Percentiles rank a stretch among this genome's conserved stretches.
Conservation (phyloP, 2,888 invertebrate genomes). For the Drosophila austrosaltans region DNA sequence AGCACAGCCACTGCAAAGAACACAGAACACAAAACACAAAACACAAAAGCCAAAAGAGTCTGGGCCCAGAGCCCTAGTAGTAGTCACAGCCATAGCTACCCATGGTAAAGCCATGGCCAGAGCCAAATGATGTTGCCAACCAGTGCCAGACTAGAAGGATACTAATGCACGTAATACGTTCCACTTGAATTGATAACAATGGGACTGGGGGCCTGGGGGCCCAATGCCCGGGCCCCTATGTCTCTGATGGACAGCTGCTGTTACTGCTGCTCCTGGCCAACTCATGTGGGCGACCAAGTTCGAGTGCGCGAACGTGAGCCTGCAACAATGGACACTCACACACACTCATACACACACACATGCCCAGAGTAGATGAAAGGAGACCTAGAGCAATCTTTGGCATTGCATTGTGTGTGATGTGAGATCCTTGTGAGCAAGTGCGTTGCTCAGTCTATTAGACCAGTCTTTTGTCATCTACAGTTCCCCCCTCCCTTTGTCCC, state of each 20-base stretch:
- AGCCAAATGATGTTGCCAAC: neutral
- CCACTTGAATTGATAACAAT: slow-evolving; percentile 74
- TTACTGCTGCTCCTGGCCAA: slow-evolving; percentile 1
- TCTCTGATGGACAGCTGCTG: slow-evolving; percentile 14
- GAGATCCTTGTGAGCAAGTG: slow-evolving; percentile 38
- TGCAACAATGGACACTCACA: slow-evolving; percentile 33
- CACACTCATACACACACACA: slow-evolving; percentile 1
- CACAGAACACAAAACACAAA: slow-evolving; percentile 26
- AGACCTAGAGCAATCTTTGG: slow-evolving; percentile 23
- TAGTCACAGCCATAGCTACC: neutral
- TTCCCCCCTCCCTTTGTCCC: neutral
- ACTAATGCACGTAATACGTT: slow-evolving; percentile 80
- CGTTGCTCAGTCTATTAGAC: slow-evolving; percentile 55
- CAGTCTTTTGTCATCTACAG: slow-evolving; percentile 46
- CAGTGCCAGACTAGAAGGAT: slow-evolving; percentile 56
- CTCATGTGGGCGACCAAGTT: slow-evolving; percentile 26
- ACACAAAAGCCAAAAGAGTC: slow-evolving; percentile 31
- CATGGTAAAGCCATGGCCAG: slow-evolving; percentile 7
- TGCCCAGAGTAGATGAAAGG: slow-evolving; percentile 24
- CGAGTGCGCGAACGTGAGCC: slow-evolving; percentile 45
- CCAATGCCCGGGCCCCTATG: slow-evolving; percentile 15
- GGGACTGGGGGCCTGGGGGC: slow-evolving; percentile 45
- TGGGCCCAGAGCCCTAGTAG: slow-evolving; percentile 11
- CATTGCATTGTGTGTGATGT: slow-evolving; percentile 3
- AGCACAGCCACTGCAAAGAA: slow-evolving; percentile 28